Conservation (phyloP, 1,140 invertebrate genomes). For the Daktulosphaira vitifoliae region DNA sequence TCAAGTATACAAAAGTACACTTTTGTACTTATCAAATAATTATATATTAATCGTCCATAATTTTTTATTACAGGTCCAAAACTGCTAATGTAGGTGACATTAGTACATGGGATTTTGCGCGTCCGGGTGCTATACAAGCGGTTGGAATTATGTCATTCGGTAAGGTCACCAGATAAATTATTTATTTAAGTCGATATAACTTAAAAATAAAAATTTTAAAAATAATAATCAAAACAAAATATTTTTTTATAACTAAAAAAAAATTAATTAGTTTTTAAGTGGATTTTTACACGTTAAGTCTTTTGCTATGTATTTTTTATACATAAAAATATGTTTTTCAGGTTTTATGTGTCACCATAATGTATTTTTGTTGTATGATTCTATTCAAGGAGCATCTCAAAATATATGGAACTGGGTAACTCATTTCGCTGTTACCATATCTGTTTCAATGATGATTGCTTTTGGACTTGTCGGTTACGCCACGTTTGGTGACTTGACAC, state of each 20-base stretch:
- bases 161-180: too few species aligned
- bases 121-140: slow-evolving; percentile 66
- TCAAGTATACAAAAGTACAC: slow-evolving; percentile 30
- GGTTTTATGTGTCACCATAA: slow-evolving; percentile 91
- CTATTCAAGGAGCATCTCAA: slow-evolving; percentile 67
- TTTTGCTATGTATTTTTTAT: too few species aligned
- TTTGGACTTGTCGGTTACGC: slow-evolving; percentile 74
- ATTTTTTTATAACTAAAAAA: too few species aligned
- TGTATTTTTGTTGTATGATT: slow-evolving; percentile 76
- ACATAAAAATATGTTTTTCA: slow-evolving; percentile 41
- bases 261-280: too few species aligned
- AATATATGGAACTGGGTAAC: slow-evolving; percentile 73
- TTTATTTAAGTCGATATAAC: too few species aligned
- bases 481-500: slow-evolving; percentile 71
- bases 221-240: too few species aligned
- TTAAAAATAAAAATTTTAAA: too few species aligned
- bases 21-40: not conserved
- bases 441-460: slow-evolving; percentile 59
- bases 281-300: too few species aligned
- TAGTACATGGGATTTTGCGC: slow-evolving; percentile 67
- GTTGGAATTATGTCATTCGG: slow-evolving; percentile 81
- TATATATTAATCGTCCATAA: not conserved
- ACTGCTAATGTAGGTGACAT: slow-evolving; percentile 52
- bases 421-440: slow-evolving; percentile 65
- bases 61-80: slow-evolving; percentile 18